Evolutionary conservation across 1,140 invertebrate genomes (phyloP), one percentile per base, ranked within the genome.

Genomic region (Spodoptera litura): DNA sequence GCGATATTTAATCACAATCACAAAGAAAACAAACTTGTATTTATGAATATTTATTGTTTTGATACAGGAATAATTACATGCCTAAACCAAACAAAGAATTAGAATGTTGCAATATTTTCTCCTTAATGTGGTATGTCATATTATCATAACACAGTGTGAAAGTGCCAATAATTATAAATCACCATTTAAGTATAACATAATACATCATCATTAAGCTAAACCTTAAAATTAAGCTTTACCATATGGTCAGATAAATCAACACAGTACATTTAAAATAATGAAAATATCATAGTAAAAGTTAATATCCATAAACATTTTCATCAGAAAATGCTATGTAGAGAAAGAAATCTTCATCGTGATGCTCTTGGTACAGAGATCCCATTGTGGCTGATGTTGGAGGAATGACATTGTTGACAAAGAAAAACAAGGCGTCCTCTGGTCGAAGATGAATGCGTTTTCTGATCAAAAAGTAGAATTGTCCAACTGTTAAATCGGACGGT

Each of bases 381-480:
- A 99, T 99, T 20, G 99, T 99, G 58, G 99, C 98, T 89, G 98
- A 99, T 84, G 99, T 99, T 64, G 99, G 99, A 79, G 99, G 99
- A 96, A 99, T 99, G 81, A 99, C 98, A 95, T 99, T 99, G 96
- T 99, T 99, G 56, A 99, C 99, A 94, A 99, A 99, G 96, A 99
- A 99, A 95, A 99, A 99, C 3, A 99, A 96, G 66, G 99, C 99
- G 95, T 99, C 99, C 95, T 99, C 99, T 2, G 99, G 98, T 87
- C 99, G 96, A 81, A 99, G 96, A 92, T 99, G 98, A 89, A 99
- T 99, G 83, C 99, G 96, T 92, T 99, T 99, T 71, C 99, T 96
- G 89, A 99, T 99, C 81, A 99, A 95, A 93, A 99, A 99, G 92
- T 99, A 99, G 95, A 99, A 99, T 93, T 99, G 99, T 51, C 99